Percentiles rank a stretch among this genome's conserved stretches.
These are phyloP conservation scores for Euschistus heros DNA, from an alignment of 1,140 invertebrate species.

Conservation along the genomic window DNA sequence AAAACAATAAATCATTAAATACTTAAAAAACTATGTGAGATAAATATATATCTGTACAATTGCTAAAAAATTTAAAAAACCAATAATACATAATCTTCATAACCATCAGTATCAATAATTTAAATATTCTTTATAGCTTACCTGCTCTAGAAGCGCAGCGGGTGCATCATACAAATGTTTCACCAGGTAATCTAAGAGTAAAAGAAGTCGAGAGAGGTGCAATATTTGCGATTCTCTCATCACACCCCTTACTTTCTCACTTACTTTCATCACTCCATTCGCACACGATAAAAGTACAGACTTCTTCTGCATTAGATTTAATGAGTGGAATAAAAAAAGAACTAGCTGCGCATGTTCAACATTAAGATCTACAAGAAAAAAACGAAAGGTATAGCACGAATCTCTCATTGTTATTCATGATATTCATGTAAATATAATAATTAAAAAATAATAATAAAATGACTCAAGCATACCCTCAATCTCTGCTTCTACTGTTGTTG, in stretches of 20 bases:
- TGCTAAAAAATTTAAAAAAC: too few species aligned
- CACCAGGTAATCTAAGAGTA: constrained; percentile 92
- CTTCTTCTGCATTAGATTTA: constrained; percentile 94
- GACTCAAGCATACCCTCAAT: constrained; percentile 46
- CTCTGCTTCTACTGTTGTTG: constrained; percentile 45
- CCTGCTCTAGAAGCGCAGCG: constrained; percentile 61
- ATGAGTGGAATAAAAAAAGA: constrained; percentile 85
- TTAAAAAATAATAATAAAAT: neutral
- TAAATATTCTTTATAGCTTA: constrained; percentile 33
- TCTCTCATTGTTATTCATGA: too few species aligned
- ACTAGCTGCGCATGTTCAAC: constrained; percentile 91
- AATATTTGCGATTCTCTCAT: constrained; percentile 62
- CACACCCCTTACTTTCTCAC: constrained; percentile 29
- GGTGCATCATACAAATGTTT: constrained; percentile 87
- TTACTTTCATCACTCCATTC: constrained; percentile 52
- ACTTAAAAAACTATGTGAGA: too few species aligned
- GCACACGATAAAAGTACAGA: constrained; percentile 74
- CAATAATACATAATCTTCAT: too few species aligned
- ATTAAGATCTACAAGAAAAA: constrained; percentile 66
- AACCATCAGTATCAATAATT: neutral
- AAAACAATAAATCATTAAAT: too few species aligned
- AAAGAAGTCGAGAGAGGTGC: constrained; percentile 67
- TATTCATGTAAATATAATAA: too few species aligned
- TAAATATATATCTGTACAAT: too few species aligned
- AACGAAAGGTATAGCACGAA: neutral